Conservation (phyloP, 2,113 vertebrate species). For the Elephantulus edwardii region DNA sequence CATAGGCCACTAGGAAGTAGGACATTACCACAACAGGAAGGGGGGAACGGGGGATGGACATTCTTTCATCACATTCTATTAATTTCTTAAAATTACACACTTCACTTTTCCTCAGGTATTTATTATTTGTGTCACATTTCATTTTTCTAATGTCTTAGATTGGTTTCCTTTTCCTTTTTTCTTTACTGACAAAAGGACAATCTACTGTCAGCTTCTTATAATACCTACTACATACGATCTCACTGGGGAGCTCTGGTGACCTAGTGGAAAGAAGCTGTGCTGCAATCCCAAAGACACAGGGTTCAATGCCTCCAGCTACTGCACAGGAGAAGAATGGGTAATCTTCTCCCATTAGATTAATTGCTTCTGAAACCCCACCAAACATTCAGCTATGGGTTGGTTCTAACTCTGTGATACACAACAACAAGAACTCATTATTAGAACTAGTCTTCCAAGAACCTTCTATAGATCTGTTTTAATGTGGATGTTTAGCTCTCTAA, state of each 20-base stretch:
- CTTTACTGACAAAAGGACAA: conserved; percentile 20
- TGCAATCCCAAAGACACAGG: too few relatives aligned
- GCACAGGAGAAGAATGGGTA: too few relatives aligned
- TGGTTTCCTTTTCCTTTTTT: neutral
- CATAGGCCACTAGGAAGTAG: too few relatives aligned
- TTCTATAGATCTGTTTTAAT: neutral
- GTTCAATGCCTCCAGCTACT: too few relatives aligned
- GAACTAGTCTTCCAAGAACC: conserved; percentile 20
- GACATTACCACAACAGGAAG: too few relatives aligned
- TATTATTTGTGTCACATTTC: neutral
- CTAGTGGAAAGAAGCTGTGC: too few relatives aligned
- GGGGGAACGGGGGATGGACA: too few relatives aligned
- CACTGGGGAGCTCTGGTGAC: too few relatives aligned
- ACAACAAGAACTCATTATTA: neutral
- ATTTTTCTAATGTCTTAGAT: conserved; percentile 3
- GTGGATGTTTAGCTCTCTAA: neutral
- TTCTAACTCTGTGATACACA: too few relatives aligned
- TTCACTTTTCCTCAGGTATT: neutral
- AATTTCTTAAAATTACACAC: conserved; percentile 18
- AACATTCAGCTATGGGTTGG: too few relatives aligned
- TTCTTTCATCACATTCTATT: neutral
- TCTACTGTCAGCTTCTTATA: neutral
- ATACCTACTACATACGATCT: neutral
- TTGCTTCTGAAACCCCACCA: too few relatives aligned
- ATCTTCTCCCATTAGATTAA: too few relatives aligned